Evolutionary conservation across 2,113 vertebrate species (phyloP).

Genomic region (Myrmecophaga tridactyla): DNA sequence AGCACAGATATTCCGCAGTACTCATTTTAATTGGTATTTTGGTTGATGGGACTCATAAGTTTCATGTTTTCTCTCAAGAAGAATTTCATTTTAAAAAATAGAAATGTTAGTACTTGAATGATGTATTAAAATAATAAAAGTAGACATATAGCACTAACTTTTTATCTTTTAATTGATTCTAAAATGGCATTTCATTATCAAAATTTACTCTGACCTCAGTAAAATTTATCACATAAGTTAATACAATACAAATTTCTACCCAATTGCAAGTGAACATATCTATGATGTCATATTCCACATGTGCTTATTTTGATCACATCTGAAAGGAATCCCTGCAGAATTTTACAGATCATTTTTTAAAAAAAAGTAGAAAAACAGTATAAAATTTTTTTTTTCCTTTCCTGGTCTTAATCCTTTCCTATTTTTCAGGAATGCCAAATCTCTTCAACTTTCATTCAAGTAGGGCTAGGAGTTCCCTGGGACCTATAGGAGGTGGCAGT

Average conservation of each 20-base stretch:
- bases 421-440: fast-evolving
- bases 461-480: fast-evolving
- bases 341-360: background rate
- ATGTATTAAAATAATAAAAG: background rate
- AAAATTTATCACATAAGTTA: background rate
- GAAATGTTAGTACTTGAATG: background rate
- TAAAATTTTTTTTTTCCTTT: background rate
- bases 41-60: background rate
- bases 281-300: background rate
- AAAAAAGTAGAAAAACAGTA: background rate
- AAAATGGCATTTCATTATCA: background rate
- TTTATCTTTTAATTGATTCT: background rate
- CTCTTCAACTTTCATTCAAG: background rate
- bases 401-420: background rate
- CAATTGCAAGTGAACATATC: background rate
- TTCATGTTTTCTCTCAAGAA: background rate
- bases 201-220: background rate
- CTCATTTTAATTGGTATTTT: conserved; percentile 67
- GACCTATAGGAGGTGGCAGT: fast-evolving
- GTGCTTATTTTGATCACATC: background rate
- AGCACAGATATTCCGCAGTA: conserved; percentile 48
- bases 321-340: background rate
- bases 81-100: background rate
- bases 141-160: background rate
- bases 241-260: background rate